A percentile compares a stretch with the other conserved stretches of the same genome.
These are phyloP conservation scores for Hiodon tergisus DNA, from an alignment of 2,113 vertebrate genomes.

Conservation along the genomic window DNA sequence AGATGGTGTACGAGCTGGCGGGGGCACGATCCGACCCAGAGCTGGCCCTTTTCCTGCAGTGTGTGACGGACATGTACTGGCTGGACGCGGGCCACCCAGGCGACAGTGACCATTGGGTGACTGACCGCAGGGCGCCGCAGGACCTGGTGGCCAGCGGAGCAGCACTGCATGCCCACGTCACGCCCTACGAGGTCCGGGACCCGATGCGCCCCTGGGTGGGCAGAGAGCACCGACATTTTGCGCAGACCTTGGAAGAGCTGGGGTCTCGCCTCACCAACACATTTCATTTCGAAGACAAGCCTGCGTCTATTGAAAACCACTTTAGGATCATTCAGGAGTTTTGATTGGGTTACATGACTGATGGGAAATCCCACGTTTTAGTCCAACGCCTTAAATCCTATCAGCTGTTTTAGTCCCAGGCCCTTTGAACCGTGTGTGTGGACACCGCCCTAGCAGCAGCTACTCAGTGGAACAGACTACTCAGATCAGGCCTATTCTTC, in stretches of 20 bases:
- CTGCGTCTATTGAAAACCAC: slow-evolving; percentile 86
- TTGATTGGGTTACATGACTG: slow-evolving; percentile 34
- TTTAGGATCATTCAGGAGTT: slow-evolving; percentile 85
- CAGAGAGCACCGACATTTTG: slow-evolving; percentile 79
- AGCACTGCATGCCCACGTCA: slow-evolving; percentile 82
- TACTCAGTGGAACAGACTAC: too few species aligned
- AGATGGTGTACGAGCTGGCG: slow-evolving; percentile 82
- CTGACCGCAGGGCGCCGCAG: slow-evolving; percentile 69
- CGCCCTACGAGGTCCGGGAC: slow-evolving; percentile 89
- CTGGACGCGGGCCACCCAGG: slow-evolving; percentile 93
- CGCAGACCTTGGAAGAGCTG: slow-evolving; percentile 75
- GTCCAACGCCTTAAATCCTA: too few species aligned
- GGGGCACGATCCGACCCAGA: slow-evolving; percentile 73
- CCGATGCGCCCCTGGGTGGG: slow-evolving; percentile 94
- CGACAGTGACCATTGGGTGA: slow-evolving; percentile 92
- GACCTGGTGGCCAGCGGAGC: slow-evolving; percentile 76
- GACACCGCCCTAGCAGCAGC: too few species aligned
- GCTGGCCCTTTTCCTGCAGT: slow-evolving; percentile 65
- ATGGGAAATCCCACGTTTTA: too few species aligned
- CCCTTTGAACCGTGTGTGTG: too few species aligned
- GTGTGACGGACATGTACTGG: slow-evolving; percentile 85
- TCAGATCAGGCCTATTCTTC: too few species aligned
- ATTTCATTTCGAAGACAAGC: slow-evolving; percentile 83
- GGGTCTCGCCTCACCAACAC: slow-evolving; percentile 70
- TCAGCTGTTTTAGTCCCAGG: too few species aligned